Evolutionary conservation across 2,888 invertebrate species (phyloP), one percentile per base, ranked within the genome.

Genomic region (Lomographa bimaculata): DNA sequence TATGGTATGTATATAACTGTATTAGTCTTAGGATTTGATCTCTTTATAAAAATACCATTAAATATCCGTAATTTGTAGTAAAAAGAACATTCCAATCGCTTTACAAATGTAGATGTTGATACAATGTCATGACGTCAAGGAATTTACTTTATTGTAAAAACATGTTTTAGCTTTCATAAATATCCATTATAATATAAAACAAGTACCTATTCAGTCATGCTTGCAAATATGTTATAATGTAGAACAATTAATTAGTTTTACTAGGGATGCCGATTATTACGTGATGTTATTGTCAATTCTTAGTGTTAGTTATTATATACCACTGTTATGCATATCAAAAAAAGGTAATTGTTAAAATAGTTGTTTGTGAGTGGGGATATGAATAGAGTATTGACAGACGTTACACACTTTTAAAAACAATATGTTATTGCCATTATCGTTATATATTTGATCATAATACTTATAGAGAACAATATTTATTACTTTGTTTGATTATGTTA

Each of bases 61-160:
- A 37, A 51, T 45, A 41, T 55, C n/a, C 64, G 61, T 69, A 60
- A 26, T 53, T 71, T 71, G 58, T 60, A 56, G 61, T 59, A 61
- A 50, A 38, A 24, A 61, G 39, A 51, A 75, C 79, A 81, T 82
- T 82, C 82, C 79, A 79, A 42, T 77, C 55, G 78, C 74, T 79
- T 74, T 41, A 57, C 72, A 72, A 67, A 64, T 62, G 64, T 46
- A 45, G 40, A 50, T 39, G 57, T 59, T 72, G 65, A 56, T 60
- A 63, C 69, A 72, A 66, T 74, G 71, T 70, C 68, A 64, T 64
- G 61, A 54, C 40, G 8, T 2, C 4, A 14, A 14, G 2, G 2
- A 14, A 14, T 3, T 14, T 3, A 14, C 4, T 14, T 3, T 14
- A 14, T 4, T 14, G 14, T 14, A 14, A 14, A 14, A 2, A 14